Percentiles rank a stretch among this genome's conserved stretches.
These are phyloP conservation scores for Lepilemur septentrionalis DNA, from an alignment of 2,797 vertebrate genomes.

Conservation along the genomic window DNA sequence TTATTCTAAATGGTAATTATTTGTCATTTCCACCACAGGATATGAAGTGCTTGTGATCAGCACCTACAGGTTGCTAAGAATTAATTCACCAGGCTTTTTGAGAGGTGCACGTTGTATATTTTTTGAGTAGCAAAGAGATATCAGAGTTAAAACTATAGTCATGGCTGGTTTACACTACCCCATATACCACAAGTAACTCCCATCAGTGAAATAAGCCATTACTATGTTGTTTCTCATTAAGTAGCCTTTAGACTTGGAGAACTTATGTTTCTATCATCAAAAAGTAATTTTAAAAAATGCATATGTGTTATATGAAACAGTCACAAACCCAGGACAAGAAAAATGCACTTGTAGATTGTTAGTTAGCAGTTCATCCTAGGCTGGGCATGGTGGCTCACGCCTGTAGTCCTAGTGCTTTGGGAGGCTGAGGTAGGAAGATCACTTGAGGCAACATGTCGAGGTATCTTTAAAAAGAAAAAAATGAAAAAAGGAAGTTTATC, in stretches of 20 bases:
- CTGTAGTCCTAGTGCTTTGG: not conserved
- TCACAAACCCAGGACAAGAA: not conserved
- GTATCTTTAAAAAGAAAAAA: not conserved
- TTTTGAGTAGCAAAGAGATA: slow-evolving; percentile 7
- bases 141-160: not conserved
- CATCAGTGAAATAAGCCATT: not conserved
- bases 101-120: not conserved
- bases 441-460: not conserved
- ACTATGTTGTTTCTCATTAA: not conserved
- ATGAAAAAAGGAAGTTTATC: not conserved
- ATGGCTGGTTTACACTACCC: not conserved
- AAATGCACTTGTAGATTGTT: not conserved
- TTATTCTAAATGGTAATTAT: slow-evolving; percentile 48
- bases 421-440: not conserved
- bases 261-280: not conserved
- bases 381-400: not conserved
- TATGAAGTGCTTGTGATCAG: slow-evolving; percentile 8
- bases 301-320: not conserved
- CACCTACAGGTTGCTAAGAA: slow-evolving; percentile 22
- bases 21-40: slow-evolving; percentile 33
- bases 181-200: not conserved
- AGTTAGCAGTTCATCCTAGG: not conserved
- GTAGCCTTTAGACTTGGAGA: not conserved
- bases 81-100: not conserved
- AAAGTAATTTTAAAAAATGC: slow-evolving; percentile 16